A percentile compares a stretch with the other conserved stretches of the same genome.
These are phyloP conservation scores for Haemorhous mexicanus DNA, from an alignment of 2,113 vertebrate genomes.

Conservation along the genomic window DNA sequence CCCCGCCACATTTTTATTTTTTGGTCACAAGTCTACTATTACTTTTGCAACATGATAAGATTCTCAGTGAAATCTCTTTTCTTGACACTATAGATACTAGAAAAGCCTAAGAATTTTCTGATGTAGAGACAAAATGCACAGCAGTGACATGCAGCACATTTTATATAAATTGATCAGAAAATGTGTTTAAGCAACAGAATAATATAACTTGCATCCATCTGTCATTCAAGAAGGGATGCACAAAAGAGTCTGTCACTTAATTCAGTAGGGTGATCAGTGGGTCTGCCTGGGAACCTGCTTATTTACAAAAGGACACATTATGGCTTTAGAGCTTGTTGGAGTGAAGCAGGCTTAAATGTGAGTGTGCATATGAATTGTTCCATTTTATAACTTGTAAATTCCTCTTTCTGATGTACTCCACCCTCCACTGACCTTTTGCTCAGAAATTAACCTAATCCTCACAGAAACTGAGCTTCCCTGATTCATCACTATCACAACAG, in stretches of 20 bases:
- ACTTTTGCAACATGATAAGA: not conserved
- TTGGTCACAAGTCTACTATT: not conserved
- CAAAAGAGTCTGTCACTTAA: constrained; percentile 53
- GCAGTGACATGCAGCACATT: not conserved
- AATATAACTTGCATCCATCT: constrained; percentile 16
- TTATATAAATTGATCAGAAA: not conserved
- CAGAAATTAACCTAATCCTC: not conserved
- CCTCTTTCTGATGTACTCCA: not conserved
- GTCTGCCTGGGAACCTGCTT: not conserved
- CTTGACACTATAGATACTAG: not conserved
- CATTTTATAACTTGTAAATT: constrained; percentile 7
- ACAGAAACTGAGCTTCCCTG: not conserved
- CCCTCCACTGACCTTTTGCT: not conserved
- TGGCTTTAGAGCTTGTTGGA: constrained; percentile 4
- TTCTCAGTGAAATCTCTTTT: not conserved
- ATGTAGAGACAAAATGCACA: not conserved
- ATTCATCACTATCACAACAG: not conserved
- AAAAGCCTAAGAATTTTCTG: not conserved
- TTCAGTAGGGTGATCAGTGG: constrained; percentile 18
- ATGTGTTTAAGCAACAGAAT: not conserved
- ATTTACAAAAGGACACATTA: constrained; percentile 13
- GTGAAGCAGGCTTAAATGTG: constrained; percentile 8
- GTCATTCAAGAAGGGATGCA: constrained; percentile 11
- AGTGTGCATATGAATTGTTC: not conserved
- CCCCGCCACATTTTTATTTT: not conserved